Evolutionary conservation across 2,888 invertebrate genomes (phyloP), one percentile per base, ranked within the genome.

Genomic region (Anorthoa munda): DNA sequence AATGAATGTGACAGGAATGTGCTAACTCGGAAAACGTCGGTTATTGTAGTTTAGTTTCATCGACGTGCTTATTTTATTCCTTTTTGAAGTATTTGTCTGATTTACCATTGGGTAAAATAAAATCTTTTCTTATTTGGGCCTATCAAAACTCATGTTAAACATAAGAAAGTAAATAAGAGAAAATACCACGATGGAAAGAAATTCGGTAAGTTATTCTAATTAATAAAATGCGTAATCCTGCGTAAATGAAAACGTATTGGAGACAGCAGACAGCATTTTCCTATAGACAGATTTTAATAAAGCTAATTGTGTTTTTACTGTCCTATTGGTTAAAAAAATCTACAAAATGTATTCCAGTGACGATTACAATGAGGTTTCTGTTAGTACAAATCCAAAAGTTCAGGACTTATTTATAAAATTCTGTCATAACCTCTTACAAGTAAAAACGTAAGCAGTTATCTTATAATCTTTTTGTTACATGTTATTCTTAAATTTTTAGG

Each of bases 281-380:
- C 21, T 13, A 5, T 3, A 46, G 63, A 65, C 55, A 67, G 69
- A 79, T 75, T 79, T 68, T 70, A 46, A 1, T 72, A 39, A 31
- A 74, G 45, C 71, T 60, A 55, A 64, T 51, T 63, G 56, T 53
- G n/a, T 56, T 61, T 58, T 31, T 4, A 58, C 53, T 51, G 21
- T 46, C 12, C 55, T 18, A 31, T 61, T 65, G 13, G 2, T 1
- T 59, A 66, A 17, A 46, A 46, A 59, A 59, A 66, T 21, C 61
- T 91, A 80, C 80, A 92, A 86, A 79, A 96, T 96, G 95, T 96
- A 96, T 91, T 95, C 96, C 23, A 96, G 96, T 87, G 96, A 96
- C 75, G 96, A 96, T 89, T 95, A 95, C 74, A 96, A 93, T 82
- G 96, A 96, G 94, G 96, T 95, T 72, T 70, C 69, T 77, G 58